Base-by-base conservation (phyloP, 2,113 vertebrate genomes). In the Pica pica region DNA sequence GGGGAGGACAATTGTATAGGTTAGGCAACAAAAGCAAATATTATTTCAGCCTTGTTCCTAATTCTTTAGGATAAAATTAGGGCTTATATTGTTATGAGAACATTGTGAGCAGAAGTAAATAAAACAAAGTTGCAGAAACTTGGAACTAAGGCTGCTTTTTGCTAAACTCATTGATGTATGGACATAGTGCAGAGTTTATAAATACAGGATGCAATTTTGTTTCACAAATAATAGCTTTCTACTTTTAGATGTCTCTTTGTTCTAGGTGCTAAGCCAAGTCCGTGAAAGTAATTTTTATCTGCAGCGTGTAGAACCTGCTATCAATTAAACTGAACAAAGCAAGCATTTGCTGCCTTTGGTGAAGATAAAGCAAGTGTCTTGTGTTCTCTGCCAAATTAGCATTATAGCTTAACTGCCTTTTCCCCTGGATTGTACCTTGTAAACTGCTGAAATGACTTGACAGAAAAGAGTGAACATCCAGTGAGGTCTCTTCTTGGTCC, bases 271-370 rank as follows among this genome's bases (percentile, higher is more conserved):
- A 65, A 53, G 55, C 87, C 77, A 87, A 69, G 23, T 42, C 63
- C 9, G 5, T 82, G 63, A 31, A 94, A 94, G 35, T 93, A 1
- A 77, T 63, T 92, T 89, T 3, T 85, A 85, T 76, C 52, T 55
- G 37, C 46, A 70, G 27, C 52, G 27, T 87, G 67, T 87, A 74
- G 67, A 71, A 78, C 21, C 18, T 87, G 23, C 35, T 63, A n/a
- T 60, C 65, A 90, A 53, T 96, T 95, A 80, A 83, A 91, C 49
- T 41, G 82, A 94, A 87, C 55, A 87, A 94, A 94, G 53, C n/a
- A 87, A 93, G 67, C 35, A 55, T 60, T 81, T 83, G 33, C 63
- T 93, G 61, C 82, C 42, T 91, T 92, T 22, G 56, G 35, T 84
- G 57, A 60, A 20, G 35, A 65, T 53, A 64, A 89, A 76, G 35